Evolutionary conservation across 1,140 invertebrate species (phyloP), one percentile per base, ranked within the genome.

Genomic region (Cephus cinctus): DNA sequence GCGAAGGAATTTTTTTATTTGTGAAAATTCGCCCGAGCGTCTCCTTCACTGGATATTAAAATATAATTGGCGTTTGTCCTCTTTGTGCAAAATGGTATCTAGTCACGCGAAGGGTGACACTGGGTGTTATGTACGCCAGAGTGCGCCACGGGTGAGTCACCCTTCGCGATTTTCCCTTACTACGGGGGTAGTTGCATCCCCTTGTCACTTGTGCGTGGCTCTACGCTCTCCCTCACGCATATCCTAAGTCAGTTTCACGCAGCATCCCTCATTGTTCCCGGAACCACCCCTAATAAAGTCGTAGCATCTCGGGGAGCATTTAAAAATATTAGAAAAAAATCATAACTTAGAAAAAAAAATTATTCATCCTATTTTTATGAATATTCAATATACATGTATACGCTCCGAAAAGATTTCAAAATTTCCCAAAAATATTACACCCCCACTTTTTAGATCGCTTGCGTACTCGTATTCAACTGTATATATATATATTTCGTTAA

Each of bases 21-120:
- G 9, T 40, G 22, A 46, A 45, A 48, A 23, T 34, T 20, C 40
- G 11, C 6, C 45, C 30, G 27, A 43, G 21, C 43, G 18, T 27
- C 36, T 25, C 12, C 43, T 9, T 27, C 23, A 48, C 43, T 39
- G 56, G 52, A 65, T 71, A 68, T 73, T 71, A 72, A 73, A 71
- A 69, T 71, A 71, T 72, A 72, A 74, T 74, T 71, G 66, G 61
- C 66, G 58, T 62, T 67, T 62, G 61, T 64, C 59, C 66, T 65
- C 60, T 68, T 69, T 62, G 63, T 63, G 65, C 58, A 65, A 66
- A 67, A 63, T 57, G 59, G 58, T 71, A 69, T 72, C 69, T 70
- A 71, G 68, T 73, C 69, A 65, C 71, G 69, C 68, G 71, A 69
- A 56, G 57, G 54, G 46, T 61, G 58, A 46, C 62, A 54, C 62